Evolutionary conservation across 2,888 invertebrate genomes (phyloP).

Genomic region (Globia sparganii): DNA sequence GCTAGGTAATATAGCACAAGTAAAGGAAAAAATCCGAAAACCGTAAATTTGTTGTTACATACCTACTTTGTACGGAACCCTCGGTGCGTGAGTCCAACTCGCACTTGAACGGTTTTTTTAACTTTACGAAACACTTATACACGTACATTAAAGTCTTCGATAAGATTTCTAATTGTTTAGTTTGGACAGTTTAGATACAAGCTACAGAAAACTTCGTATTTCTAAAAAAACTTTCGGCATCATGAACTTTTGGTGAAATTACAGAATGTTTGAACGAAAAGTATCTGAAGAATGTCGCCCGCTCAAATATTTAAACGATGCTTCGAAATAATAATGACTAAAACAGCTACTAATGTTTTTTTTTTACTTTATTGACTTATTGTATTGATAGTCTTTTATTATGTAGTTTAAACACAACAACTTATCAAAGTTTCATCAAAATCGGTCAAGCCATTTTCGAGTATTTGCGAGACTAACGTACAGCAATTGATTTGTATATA

Average conservation of each 20-base stretch:
- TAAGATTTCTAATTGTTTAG: background rate
- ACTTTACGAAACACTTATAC: background rate
- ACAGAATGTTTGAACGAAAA: slow-evolving; percentile 24
- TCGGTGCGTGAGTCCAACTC: no score
- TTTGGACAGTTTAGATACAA: slow-evolving; percentile 7
- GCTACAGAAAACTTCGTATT: slow-evolving; percentile 8
- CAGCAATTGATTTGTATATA: no score
- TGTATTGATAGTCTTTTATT: background rate
- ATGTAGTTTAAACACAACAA: no score
- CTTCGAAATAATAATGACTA: slow-evolving; percentile 10
- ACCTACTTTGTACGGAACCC: no score
- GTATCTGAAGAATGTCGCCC: slow-evolving; percentile 9
- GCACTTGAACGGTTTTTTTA: no score
- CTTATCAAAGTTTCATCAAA: no score
- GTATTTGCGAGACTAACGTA: no score
- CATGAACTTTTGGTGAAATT: slow-evolving; percentile 21
- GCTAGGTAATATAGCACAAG: no score
- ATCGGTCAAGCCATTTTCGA: no score
- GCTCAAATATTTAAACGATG: slow-evolving; percentile 5
- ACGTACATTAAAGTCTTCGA: slow-evolving; percentile 20
- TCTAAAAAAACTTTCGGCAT: slow-evolving; percentile 24
- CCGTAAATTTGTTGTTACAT: no score
- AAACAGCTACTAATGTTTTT: background rate
- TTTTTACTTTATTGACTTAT: background rate
- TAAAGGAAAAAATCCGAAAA: no score